Percentiles rank a stretch among this genome's conserved stretches.
Conservation (phyloP, 1,140 invertebrate species). For the Parapsyche elsis region DNA sequence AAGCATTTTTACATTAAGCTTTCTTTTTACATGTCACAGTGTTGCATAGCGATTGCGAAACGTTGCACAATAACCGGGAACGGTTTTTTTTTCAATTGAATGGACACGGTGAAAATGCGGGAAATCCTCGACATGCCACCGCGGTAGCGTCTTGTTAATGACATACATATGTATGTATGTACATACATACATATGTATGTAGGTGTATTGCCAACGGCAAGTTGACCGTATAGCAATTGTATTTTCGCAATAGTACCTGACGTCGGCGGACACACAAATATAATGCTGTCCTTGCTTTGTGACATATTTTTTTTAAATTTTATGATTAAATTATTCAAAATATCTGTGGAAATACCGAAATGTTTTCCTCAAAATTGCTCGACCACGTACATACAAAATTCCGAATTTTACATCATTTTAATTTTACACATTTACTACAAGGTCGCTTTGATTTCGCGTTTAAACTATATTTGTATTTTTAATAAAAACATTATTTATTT, state of each 20-base stretch:
- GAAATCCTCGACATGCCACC: neutral
- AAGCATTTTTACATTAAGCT: too few species aligned
- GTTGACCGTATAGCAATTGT: neutral
- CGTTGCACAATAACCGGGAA: neutral
- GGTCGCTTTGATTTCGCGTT: too few species aligned
- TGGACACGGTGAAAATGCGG: neutral
- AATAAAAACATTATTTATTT: too few species aligned
- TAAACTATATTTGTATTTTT: too few species aligned
- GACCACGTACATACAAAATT: too few species aligned
- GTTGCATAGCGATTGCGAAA: neutral
- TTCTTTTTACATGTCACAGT: too few species aligned
- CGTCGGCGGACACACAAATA: neutral
- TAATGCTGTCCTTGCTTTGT: neutral
- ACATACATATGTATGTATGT: neutral
- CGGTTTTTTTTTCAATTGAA: neutral
- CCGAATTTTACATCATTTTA: too few species aligned
- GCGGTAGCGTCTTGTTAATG: neutral
- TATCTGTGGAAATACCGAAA: conserved; percentile 8
- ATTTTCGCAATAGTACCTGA: neutral
- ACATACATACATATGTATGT: neutral
- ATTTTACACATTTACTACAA: too few species aligned
- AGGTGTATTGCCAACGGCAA: neutral
- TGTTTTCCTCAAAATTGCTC: neutral
- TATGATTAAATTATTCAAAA: neutral
- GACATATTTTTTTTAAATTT: conserved; percentile 7